Conservation (phyloP, 2,113 vertebrate species). For the Meles meles region DNA sequence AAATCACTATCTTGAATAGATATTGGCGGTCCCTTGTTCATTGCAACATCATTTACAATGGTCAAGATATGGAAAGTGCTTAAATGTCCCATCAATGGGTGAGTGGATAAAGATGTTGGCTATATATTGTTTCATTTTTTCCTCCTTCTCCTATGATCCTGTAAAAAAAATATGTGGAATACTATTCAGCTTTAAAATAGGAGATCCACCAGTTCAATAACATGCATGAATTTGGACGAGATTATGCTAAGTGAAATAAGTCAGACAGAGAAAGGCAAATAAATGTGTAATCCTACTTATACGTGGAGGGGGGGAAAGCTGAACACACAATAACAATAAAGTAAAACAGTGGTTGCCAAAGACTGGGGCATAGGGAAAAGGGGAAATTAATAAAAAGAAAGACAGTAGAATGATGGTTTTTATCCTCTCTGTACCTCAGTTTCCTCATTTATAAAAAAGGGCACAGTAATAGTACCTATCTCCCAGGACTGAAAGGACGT, state of each 20-base stretch:
- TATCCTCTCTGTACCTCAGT: not conserved
- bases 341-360: not conserved
- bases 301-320: too few relatives aligned
- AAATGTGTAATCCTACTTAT: not conserved
- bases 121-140: too few relatives aligned
- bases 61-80: not conserved
- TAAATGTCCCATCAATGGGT: not conserved
- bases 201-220: not conserved
- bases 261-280: not conserved
- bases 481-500: not conserved
- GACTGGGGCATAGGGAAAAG: not conserved
- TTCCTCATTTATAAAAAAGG: not conserved
- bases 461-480: not conserved
- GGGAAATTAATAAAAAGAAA: not conserved
- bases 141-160: too few relatives aligned
- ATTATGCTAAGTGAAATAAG: not conserved
- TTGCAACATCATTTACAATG: not conserved
- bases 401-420: not conserved
- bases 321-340: not conserved
- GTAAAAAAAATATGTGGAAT: not conserved
- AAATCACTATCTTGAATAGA: not conserved
- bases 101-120: not conserved
- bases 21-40: not conserved
- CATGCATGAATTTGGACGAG: not conserved
- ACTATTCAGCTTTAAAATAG: not conserved